Evolutionary conservation across 1,140 invertebrate species (phyloP).

Genomic region (Thaumatotibia leucotreta): DNA sequence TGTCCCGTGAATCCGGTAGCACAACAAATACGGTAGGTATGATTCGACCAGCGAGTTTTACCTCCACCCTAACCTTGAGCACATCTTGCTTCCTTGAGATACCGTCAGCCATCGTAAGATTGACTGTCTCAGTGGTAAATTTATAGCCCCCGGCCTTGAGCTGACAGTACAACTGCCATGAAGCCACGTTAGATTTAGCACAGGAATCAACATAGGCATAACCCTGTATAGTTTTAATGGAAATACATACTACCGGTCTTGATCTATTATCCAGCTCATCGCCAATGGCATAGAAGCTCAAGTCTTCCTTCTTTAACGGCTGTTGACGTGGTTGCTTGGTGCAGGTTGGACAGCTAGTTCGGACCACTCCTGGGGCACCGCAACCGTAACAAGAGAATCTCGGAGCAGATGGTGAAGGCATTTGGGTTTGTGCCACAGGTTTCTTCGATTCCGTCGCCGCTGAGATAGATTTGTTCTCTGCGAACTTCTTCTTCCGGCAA

Average conservation of each 20-base stretch:
- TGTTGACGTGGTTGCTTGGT: background rate
- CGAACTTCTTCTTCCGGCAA: background rate
- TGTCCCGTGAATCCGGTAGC: background rate
- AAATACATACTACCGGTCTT: background rate
- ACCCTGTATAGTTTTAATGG: background rate
- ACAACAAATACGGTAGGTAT: background rate
- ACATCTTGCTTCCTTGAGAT: background rate
- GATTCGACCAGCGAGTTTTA: background rate
- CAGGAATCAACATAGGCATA: background rate
- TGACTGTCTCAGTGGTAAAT: background rate
- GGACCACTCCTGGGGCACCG: background rate
- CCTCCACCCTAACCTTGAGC: background rate
- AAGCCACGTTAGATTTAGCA: background rate
- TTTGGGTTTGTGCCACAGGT: background rate
- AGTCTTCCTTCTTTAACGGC: background rate
- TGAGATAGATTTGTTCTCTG: too few relatives aligned
- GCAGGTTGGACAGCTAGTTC: background rate
- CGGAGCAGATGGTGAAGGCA: background rate
- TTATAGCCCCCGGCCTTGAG: background rate
- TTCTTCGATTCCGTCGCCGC: too few relatives aligned
- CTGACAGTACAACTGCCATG: background rate
- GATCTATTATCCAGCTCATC: background rate
- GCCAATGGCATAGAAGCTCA: background rate
- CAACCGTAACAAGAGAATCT: background rate
- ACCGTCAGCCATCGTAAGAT: background rate